Base-by-base conservation (phyloP, 2,797 vertebrate species). In the Oryzias sinensis region DNA sequence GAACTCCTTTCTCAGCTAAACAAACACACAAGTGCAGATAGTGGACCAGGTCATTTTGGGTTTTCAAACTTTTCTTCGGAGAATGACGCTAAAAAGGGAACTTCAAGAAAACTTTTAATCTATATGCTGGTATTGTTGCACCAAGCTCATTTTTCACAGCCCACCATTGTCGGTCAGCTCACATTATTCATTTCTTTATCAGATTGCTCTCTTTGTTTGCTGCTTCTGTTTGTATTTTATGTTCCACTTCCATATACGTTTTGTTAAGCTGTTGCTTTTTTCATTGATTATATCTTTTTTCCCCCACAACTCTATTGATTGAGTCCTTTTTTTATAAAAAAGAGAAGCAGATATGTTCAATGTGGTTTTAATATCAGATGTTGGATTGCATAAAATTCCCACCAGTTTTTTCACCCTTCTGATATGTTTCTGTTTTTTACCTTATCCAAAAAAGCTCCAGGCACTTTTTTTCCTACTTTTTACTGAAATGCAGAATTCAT, bases 101-200 rank as follows among this genome's bases (percentile, higher is more conserved):
- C 61, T 59, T 17, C 4, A 60, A 20, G 46, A 68, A 84, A 72
- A 64, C 68, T 82, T 46, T 75, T 75, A 82, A 85, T 86, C 81
- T 82, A 52, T 80, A 65, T 64, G 59, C 65, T 77, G 60, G 79
- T 87, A 73, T 84, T 87, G 61, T 58, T 52, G 42, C 7, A 58
- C 66, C 49, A 70, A 61, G 59, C 68, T 71, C 60, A 88, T 88
- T 89, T 84, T 79, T 88, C 81, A 84, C 75, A 79, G 78, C 79
- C 76, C 46, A 59, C 43, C 41, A 56, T 16, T 75, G 71, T 81
- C 66, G 72, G 76, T 86, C 80, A 79, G 74, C 69, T 73, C 68
- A 58, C 78, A 88, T 88, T 87, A 79, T 65, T 88, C 82, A 82
- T 83, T 74, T 80, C 68, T 83, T 85, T 85, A 84, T 86, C 82